These are phyloP conservation scores for Ectemnius lituratus DNA, from an alignment of 2,888 invertebrate species.

Conservation along the genomic window DNA sequence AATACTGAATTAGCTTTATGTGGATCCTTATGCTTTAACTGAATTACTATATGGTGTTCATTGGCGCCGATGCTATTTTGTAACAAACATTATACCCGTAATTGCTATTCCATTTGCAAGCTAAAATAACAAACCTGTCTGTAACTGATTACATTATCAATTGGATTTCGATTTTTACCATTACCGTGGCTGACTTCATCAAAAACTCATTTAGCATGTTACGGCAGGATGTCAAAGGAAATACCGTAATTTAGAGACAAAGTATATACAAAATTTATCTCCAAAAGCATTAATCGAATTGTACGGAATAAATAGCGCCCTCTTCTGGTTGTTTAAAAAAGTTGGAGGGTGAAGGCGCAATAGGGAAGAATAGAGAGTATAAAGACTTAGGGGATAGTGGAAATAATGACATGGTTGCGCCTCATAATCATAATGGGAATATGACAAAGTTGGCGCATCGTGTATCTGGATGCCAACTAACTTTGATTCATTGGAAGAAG, in stretches of 20 bases:
- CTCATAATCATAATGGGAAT: slow-evolving; percentile 13
- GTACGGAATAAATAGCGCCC: slow-evolving; percentile 38
- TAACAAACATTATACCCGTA: slow-evolving; percentile 33
- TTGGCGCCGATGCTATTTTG: slow-evolving; percentile 22
- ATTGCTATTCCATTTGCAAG: slow-evolving; percentile 46
- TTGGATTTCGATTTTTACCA: slow-evolving; percentile 33
- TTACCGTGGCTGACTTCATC: slow-evolving; percentile 11
- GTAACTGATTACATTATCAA: slow-evolving; percentile 35
- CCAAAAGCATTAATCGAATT: slow-evolving; percentile 43
- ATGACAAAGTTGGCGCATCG: too few species aligned
- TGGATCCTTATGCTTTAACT: slow-evolving; percentile 30
- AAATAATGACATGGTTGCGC: slow-evolving; percentile 40
- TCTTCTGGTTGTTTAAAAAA: slow-evolving; percentile 40
- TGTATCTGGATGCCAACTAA: slow-evolving; percentile 48
- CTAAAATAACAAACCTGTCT: slow-evolving; percentile 36
- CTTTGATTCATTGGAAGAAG: slow-evolving; percentile 58
- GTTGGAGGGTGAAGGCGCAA: slow-evolving; percentile 34
- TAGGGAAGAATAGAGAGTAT: slow-evolving; percentile 30
- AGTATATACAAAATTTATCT: slow-evolving; percentile 46
- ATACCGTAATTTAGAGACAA: slow-evolving; percentile 31
- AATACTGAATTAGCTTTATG: slow-evolving; percentile 51
- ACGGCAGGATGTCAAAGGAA: slow-evolving; percentile 20
- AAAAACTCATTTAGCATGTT: slow-evolving; percentile 17
- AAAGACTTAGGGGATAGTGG: slow-evolving; percentile 30
- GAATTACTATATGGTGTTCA: slow-evolving; percentile 27